A percentile compares a stretch with the other conserved stretches of the same genome.
Evolutionary conservation across 2,797 vertebrate genomes (phyloP).

Genomic region (Helarctos malayanus): DNA sequence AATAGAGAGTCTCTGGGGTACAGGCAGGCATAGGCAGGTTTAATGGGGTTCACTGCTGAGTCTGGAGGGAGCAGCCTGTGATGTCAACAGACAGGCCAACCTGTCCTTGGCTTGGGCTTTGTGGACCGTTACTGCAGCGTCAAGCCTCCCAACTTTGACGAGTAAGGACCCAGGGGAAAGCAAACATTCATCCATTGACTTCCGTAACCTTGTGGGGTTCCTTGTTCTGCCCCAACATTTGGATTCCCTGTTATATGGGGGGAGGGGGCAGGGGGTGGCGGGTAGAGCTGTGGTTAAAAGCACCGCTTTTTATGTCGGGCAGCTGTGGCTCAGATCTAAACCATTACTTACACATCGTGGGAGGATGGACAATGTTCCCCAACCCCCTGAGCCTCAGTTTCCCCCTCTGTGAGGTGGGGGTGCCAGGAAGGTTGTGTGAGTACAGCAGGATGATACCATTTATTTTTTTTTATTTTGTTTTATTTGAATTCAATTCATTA

Average conservation of each 20-base stretch:
- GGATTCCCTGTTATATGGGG: neutral
- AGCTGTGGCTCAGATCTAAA: neutral
- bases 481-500: neutral
- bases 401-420: neutral
- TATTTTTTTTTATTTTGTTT: neutral
- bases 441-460: fast-evolving
- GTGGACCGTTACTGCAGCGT: neutral
- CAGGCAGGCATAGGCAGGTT: neutral
- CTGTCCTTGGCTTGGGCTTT: neutral
- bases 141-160: neutral
- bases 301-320: neutral
- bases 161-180: neutral
- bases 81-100: too few relatives aligned
- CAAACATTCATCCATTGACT: neutral
- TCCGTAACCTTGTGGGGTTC: fast-evolving
- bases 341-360: too few relatives aligned
- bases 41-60: fast-evolving
- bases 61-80: neutral
- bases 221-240: neutral
- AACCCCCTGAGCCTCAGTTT: neutral
- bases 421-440: neutral
- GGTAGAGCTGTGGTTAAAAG: neutral
- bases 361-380: neutral
- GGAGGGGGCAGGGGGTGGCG: fast-evolving
- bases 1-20: neutral